These are phyloP conservation scores for Lutraria lutraria DNA, from an alignment of 2,888 invertebrate genomes.

Conservation along the genomic window DNA sequence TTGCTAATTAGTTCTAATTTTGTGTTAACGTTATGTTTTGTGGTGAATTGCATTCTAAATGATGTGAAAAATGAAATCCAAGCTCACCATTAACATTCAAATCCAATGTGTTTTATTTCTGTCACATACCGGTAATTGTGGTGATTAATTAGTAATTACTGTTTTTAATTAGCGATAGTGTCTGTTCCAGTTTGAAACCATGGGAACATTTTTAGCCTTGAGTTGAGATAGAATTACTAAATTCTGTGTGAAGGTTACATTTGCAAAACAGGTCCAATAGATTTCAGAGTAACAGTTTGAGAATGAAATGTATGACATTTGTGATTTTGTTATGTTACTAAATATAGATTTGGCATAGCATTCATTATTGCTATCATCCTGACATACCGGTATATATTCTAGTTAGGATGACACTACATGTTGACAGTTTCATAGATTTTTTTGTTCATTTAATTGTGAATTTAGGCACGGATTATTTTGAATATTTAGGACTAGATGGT, in stretches of 20 bases:
- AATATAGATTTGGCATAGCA: background rate
- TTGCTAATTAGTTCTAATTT: background rate
- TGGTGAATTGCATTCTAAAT: background rate
- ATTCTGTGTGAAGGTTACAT: too few relatives aligned
- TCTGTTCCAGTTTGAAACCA: background rate
- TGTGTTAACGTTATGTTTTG: background rate
- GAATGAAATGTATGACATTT: background rate
- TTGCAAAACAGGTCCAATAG: too few relatives aligned
- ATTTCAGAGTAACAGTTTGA: too few relatives aligned
- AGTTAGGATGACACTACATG: background rate
- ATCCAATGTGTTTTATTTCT: background rate
- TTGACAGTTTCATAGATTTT: background rate
- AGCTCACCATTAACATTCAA: background rate
- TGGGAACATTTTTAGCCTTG: too few relatives aligned
- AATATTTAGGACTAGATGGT: background rate
- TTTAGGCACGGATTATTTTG: background rate
- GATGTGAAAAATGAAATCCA: background rate
- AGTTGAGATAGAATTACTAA: too few relatives aligned
- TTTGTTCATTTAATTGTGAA: background rate
- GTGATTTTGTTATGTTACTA: conserved; percentile 7
- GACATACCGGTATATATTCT: background rate
- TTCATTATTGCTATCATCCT: background rate
- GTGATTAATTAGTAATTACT: background rate
- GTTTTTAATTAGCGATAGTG: background rate
- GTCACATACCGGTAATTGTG: background rate